These are phyloP conservation scores for Holotrichia oblita DNA, from an alignment of 1,140 invertebrate species.

Conservation along the genomic window DNA sequence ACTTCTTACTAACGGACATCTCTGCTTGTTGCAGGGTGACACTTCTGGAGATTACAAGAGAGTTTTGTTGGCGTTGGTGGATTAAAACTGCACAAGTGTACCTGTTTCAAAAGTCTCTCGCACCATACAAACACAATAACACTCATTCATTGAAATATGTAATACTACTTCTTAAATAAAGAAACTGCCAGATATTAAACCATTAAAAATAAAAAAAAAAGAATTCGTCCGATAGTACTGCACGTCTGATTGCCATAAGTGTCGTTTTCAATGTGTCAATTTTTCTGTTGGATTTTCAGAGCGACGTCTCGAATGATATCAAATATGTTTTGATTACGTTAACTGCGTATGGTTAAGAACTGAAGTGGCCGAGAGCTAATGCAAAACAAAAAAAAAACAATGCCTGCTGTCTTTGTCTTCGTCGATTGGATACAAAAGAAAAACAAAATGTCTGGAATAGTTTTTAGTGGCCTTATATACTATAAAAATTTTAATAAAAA, in stretches of 20 bases:
- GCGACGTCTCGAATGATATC: constrained; percentile 55
- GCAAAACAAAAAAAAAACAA: background rate
- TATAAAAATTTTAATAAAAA: constrained; percentile 42
- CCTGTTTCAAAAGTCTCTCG: constrained; percentile 36
- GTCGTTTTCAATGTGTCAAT: constrained; percentile 35
- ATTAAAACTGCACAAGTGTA: constrained; percentile 63
- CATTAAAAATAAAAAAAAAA: constrained; percentile 12
- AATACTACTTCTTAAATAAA: constrained; percentile 21
- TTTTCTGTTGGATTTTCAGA: constrained; percentile 50
- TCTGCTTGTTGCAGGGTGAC: constrained; percentile 75
- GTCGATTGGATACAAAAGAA: background rate
- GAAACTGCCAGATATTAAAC: constrained; percentile 38
- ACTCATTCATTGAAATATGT: constrained; percentile 32
- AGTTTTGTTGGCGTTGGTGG: constrained; percentile 82
- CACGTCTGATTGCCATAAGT: constrained; percentile 30
- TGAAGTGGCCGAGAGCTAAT: background rate
- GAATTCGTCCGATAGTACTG: constrained; percentile 15
- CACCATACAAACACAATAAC: constrained; percentile 36
- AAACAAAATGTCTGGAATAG: constrained; percentile 28
- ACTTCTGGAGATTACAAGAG: constrained; percentile 93
- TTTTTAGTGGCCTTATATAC: constrained; percentile 51
- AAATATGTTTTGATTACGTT: constrained; percentile 58
- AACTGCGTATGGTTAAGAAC: constrained; percentile 54
- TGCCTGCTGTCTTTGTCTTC: constrained; percentile 21
- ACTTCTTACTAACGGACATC: constrained; percentile 35